A percentile compares a stretch with the other conserved stretches of the same genome.
Conservation (phyloP, 2,888 invertebrate genomes). For the Xanthia icteritia region DNA sequence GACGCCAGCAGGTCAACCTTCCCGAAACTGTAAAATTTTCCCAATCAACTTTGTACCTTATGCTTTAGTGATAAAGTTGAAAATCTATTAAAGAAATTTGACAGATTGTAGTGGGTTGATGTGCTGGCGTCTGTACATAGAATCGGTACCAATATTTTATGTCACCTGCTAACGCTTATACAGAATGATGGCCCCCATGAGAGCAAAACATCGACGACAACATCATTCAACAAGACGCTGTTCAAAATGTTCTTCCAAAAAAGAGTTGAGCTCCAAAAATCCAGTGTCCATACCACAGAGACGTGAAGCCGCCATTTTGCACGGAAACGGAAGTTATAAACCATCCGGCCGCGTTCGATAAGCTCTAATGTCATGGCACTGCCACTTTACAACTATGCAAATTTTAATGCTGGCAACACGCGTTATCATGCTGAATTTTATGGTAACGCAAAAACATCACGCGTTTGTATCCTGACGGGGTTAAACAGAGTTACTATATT, state of each 20-base stretch:
- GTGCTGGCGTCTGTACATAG: no score
- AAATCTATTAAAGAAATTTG: no score
- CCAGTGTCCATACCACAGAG: conserved; percentile 53
- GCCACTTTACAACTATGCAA: conserved; percentile 66
- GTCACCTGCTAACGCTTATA: neutral
- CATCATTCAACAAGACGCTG: neutral
- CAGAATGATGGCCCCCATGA: neutral
- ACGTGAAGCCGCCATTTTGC: conserved; percentile 59
- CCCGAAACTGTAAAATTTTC: no score
- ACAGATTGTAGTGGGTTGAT: no score
- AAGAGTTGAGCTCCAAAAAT: conserved; percentile 34
- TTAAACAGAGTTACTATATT: neutral
- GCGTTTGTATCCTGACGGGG: neutral
- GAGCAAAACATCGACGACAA: neutral
- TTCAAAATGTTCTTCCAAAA: neutral
- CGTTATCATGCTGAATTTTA: conserved; percentile 45
- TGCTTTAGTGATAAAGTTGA: no score
- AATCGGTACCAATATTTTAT: neutral
- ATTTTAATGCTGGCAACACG: conserved; percentile 63
- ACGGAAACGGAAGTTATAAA: conserved; percentile 74
- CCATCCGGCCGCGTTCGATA: conserved; percentile 72
- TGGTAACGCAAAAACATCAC: conserved; percentile 23
- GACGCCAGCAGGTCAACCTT: no score
- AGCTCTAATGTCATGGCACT: conserved; percentile 71
- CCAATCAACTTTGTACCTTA: no score